Conservation (phyloP, 2,113 vertebrate species). For the Lamprologus sp. region DNA sequence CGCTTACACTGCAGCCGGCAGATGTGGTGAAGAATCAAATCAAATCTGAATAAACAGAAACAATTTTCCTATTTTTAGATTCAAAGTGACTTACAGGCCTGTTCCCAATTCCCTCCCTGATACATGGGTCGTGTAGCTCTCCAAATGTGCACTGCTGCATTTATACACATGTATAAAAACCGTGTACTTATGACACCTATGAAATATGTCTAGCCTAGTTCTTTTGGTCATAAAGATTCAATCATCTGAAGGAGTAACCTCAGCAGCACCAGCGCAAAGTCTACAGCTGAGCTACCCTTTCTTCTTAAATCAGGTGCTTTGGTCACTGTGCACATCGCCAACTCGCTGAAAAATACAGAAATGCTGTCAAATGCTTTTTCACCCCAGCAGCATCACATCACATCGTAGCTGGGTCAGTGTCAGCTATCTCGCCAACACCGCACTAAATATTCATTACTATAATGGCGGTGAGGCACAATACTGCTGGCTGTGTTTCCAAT, state of each 20-base stretch:
- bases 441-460: conserved; percentile 41
- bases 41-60: background rate
- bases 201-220: conserved; percentile 17
- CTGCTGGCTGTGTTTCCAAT: background rate
- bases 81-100: background rate
- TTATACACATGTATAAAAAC: background rate
- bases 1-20: background rate
- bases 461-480: conserved; percentile 5
- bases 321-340: background rate
- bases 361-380: background rate
- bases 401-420: background rate
- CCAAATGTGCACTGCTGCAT: background rate
- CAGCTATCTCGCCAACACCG: background rate
- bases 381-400: background rate
- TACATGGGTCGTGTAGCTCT: background rate
- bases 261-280: background rate
- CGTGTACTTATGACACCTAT: background rate
- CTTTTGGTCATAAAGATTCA: conserved; percentile 1
- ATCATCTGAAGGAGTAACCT: background rate
- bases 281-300: background rate
- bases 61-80: background rate
- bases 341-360: background rate
- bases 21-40: background rate
- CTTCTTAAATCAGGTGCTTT: background rate
- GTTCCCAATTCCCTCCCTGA: background rate